Evolutionary conservation across 2,888 invertebrate species (phyloP), one percentile per base, ranked within the genome.

Genomic region (Xanthorhoe spadicearia): DNA sequence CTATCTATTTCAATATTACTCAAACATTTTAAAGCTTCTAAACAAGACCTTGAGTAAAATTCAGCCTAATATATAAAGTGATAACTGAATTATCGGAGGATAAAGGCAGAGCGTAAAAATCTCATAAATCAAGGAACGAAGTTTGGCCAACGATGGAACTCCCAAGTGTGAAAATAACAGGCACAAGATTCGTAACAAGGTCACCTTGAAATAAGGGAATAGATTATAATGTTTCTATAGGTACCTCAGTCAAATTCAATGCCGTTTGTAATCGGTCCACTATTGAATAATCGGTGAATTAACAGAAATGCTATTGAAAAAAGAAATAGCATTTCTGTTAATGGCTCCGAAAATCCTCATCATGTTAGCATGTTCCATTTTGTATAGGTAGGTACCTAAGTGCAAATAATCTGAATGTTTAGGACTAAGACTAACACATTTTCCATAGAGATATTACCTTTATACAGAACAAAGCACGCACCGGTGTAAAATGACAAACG

Each of bases 61-160:
- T 56, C 35, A 63, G 55, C 43, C 53, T 64, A 43, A 17, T 55
- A 48, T 56, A 46, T 58, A 51, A 52, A 59, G 52, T 59, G 38
- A 49, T 65, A 69, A 60, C 46, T 48, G 62, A 65, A 62, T 65
- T 65, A 69, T 60, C 52, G 55, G 43, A 15, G 53, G 15, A 46
- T 17, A 38, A 28, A 61, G 50, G 46, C 23, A 35, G 60, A 43
- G 13, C 53, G 57, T 46, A 61, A 69, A 65, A 66, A 61, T 53
- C 59, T 53, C 66, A 60, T 69, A 63, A 62, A 65, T 62, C 59
- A 58, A 43, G 32, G 10, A 18, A 10, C 28, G 46, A 62, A 62
- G 59, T 64, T 61, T 68, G 52, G 13, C 28, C 52, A 64, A 60
- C 32, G 32, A 67, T 64, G 57, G 60, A 17, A 51, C 9, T 48